Conservation (phyloP, 2,113 vertebrate species). For the Toxostoma redivivum region DNA sequence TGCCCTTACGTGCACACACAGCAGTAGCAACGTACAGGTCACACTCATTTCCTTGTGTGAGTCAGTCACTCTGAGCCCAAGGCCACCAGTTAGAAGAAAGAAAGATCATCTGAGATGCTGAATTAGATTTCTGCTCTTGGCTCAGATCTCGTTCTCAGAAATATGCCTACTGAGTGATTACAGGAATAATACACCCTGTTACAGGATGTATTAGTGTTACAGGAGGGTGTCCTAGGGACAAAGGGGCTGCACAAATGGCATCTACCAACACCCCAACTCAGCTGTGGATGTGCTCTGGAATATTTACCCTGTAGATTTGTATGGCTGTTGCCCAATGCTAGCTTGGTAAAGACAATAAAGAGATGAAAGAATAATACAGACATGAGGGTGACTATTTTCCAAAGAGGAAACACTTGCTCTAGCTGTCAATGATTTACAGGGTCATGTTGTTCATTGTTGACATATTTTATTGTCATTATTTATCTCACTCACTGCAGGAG, state of each 20-base stretch:
- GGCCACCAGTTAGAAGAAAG: conserved; percentile 58
- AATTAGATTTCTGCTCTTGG: conserved; percentile 56
- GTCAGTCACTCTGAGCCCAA: conserved; percentile 52
- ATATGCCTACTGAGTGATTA: conserved; percentile 39
- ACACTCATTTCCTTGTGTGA: conserved; percentile 56
- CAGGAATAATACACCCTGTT: neutral
- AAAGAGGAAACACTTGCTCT: conserved; percentile 34
- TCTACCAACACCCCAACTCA: neutral
- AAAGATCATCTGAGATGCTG: conserved; percentile 43
- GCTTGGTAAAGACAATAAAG: neutral
- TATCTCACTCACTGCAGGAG: neutral
- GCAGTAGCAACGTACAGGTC: conserved; percentile 38
- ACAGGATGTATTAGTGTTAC: neutral
- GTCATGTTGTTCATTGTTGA: conserved; percentile 35
- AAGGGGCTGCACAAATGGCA: neutral
- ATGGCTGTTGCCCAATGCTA: neutral
- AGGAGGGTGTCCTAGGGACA: neutral
- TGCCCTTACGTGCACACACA: conserved; percentile 50
- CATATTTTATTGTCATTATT: conserved; percentile 50
- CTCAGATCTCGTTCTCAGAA: conserved; percentile 44
- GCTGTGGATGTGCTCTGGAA: neutral
- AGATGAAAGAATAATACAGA: conserved; percentile 26
- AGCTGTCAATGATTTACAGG: conserved; percentile 52
- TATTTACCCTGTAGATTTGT: neutral
- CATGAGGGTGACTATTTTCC: conserved; percentile 9